Evolutionary conservation across 2,113 vertebrate species (phyloP), one percentile per base, ranked within the genome.

Genomic region (Arvicanthis niloticus): DNA sequence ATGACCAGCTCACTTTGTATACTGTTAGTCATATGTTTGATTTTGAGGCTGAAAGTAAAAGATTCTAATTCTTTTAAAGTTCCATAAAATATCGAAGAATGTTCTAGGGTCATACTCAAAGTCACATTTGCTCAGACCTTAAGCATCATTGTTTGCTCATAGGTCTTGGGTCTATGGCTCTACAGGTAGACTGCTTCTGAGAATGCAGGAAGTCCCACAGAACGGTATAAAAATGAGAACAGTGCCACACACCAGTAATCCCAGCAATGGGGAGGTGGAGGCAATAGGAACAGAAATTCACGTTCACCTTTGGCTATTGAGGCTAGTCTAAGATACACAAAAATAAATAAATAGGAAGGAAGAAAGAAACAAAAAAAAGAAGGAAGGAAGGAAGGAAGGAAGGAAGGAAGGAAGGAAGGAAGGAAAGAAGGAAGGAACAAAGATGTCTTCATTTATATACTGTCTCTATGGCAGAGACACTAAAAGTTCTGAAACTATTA

Each of bases 101-200:
- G 21, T 53, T 53, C 31, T 56, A 26, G 37, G 34, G 8, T 31
- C 31, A 80, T 53, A 80, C 7, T 37, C 48, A 53, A 21, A 51
- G 78, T n/a, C 51, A 37, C 4, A n/a, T 81, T 26, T 60, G 12
- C 11, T 84, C 56, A 60, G 56, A 2, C 10, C 37, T 42, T 6
- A n/a, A 58, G 34, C 2, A 58, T 60, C 58, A 60, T 60, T 21
- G 19, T 6, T 60, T 82, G 19, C 37, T 13, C 21, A 26, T 16
- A 60, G 37, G 12, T 5, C 2, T 21, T 82, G 11, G 10, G 0
- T n/a, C 13, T 7, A 26, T 40, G 0, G 0, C 34, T n/a, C 51
- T n/a, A 3, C 12, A n/a, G 19, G 34, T 22, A n/a, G 34, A 56
- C 51, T 37, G 31, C 31, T 81, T 22, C 34, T 31, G 56, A 81